Evolutionary conservation across 1,140 invertebrate genomes (phyloP).

Genomic region (Hirudo medicinalis): DNA sequence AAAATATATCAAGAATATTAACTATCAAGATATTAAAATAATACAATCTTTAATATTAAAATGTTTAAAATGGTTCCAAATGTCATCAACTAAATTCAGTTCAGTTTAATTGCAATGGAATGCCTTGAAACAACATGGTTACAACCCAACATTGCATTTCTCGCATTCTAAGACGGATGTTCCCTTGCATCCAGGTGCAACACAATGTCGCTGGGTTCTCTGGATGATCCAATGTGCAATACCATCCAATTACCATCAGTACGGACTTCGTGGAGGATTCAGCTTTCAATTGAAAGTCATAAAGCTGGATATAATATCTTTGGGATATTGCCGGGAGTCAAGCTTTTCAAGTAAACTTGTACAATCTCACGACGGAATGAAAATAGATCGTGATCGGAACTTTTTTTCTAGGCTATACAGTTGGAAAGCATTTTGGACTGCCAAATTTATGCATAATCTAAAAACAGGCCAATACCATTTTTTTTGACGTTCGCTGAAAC

Average conservation of each 20-base stretch:
- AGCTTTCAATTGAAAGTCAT: not conserved
- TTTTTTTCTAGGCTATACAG: not conserved
- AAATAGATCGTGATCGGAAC: not conserved
- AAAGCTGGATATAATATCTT: not conserved
- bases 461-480: slow-evolving; percentile 16
- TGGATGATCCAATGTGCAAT: slow-evolving; percentile 12
- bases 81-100: slow-evolving; percentile 2
- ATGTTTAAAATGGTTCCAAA: not conserved
- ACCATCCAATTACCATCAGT: too few species aligned
- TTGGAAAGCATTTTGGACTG: slow-evolving; percentile 11
- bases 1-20: not conserved
- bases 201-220: slow-evolving; percentile 1
- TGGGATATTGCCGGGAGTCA: not conserved
- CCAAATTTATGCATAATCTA: too few species aligned
- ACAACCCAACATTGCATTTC: slow-evolving; percentile 18
- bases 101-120: not conserved
- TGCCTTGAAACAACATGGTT: slow-evolving; percentile 7
- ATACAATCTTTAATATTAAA: not conserved
- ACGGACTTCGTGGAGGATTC: not conserved
- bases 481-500: not conserved
- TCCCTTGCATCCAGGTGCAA: slow-evolving; percentile 1
- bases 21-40: too few species aligned
- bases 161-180: not conserved
- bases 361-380: slow-evolving; percentile 7
- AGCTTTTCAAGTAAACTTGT: slow-evolving; percentile 11